Percentiles rank a stretch among this genome's conserved stretches.
Evolutionary conservation across 1,140 invertebrate genomes (phyloP).

Genomic region (Drosophila sturtevanti): DNA sequence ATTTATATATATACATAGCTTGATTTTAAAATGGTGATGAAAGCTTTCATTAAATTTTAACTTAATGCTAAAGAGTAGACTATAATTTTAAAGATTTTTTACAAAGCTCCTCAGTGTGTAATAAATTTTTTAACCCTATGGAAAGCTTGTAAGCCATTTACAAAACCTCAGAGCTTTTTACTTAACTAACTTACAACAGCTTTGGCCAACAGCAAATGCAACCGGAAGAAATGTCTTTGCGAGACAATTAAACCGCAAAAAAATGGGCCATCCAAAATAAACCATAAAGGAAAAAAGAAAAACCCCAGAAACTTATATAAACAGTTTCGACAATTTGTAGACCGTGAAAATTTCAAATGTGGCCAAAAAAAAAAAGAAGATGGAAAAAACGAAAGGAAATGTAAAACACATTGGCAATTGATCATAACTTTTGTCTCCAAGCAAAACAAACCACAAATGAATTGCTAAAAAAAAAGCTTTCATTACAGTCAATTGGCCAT

Average conservation of each 20-base stretch:
- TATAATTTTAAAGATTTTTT: background rate
- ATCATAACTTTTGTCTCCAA: slow-evolving; percentile 26
- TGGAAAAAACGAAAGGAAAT: slow-evolving; percentile 28
- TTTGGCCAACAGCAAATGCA: slow-evolving; percentile 21
- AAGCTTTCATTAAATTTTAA: background rate
- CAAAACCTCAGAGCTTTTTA: background rate
- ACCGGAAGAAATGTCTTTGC: slow-evolving; percentile 50
- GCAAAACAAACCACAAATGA: slow-evolving; percentile 34
- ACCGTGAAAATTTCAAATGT: slow-evolving; percentile 54
- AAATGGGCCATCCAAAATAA: slow-evolving; percentile 46
- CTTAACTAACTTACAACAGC: background rate
- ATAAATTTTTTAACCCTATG: background rate
- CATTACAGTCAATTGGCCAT: slow-evolving; percentile 60
- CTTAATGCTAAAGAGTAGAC: background rate
- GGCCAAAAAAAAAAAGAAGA: slow-evolving; percentile 2
- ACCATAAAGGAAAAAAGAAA: slow-evolving; percentile 3
- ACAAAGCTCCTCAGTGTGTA: background rate
- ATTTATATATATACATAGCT: too few species aligned
- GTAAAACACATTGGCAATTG: slow-evolving; percentile 36
- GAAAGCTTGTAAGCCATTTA: background rate
- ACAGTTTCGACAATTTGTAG: slow-evolving; percentile 40
- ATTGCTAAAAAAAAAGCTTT: slow-evolving; percentile 23
- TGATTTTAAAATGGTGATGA: too few species aligned
- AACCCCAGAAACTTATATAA: slow-evolving; percentile 45
- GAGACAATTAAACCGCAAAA: slow-evolving; percentile 54